Conservation (phyloP, 2,797 vertebrate species). For the Ctenopoma multispine region DNA sequence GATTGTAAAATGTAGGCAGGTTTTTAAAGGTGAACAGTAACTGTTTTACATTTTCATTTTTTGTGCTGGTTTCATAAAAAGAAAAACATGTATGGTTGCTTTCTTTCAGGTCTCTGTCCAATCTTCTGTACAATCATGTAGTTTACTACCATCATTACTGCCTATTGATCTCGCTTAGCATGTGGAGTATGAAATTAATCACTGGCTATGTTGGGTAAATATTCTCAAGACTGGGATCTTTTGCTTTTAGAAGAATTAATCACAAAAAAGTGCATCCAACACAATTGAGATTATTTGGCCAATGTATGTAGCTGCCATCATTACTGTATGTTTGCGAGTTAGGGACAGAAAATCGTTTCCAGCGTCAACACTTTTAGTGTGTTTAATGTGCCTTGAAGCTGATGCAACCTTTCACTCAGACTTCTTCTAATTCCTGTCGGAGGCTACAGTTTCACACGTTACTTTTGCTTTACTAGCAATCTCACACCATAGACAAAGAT, state of each 20-base stretch:
- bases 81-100: conserved; percentile 14
- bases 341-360: conserved; percentile 30
- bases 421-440: conserved; percentile 36
- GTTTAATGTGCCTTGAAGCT: conserved; percentile 75
- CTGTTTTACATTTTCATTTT: conserved; percentile 46
- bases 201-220: not conserved
- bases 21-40: conserved; percentile 38
- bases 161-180: conserved; percentile 26
- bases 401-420: conserved; percentile 48
- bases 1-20: conserved; percentile 25
- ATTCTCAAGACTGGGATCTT: conserved; percentile 7
- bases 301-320: not conserved
- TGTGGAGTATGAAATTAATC: not conserved
- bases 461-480: conserved; percentile 18
- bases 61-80: conserved; percentile 16
- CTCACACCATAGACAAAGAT: not conserved
- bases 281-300: conserved; percentile 8
- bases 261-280: not conserved
- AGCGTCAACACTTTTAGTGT: conserved; percentile 49
- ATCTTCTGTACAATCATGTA: conserved; percentile 12
- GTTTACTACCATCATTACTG: conserved; percentile 14
- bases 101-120: conserved; percentile 24
- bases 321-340: not conserved
- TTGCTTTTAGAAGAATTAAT: conserved; percentile 9
- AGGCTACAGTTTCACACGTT: not conserved